Evolutionary conservation across 2,888 invertebrate species (phyloP), one percentile per base, ranked within the genome.

Genomic region (Aporophyla lueneburgensis): DNA sequence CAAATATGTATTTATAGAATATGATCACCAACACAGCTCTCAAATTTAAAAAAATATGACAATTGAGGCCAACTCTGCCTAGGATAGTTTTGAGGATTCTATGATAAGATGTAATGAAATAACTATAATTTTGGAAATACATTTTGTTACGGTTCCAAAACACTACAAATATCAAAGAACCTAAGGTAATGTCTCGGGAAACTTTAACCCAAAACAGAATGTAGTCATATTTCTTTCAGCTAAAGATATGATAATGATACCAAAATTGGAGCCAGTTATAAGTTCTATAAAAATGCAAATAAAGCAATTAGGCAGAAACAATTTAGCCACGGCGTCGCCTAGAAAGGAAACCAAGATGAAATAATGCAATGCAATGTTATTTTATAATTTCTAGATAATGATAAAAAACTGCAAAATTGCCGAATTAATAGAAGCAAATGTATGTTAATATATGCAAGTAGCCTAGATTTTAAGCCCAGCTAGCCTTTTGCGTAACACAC

Each of bases 371-470:
- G 53, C 53, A 53, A 70, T 70, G 10, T 19, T 54, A 27, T n/a
- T 54, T 43, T 27, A 71, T 71, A 54, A 71, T 54, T 71, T 43
- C 16, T 43, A 54, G 16, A 53, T 70, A 71, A 70, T 53, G 71
- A 14, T 19, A 54, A 54, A 54, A 54, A 72, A 54, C 53, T 71
- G 72, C 43, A 54, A 72, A n/a, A 71, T 54, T 40, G 40, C 16
- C 16, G 21, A 21, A 27, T 24, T 43, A 71, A 71, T 71, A 51
- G 9, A 24, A 71, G 71, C 51, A 70, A 70, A 40, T 71, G 51
- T 71, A 71, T 71, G 71, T 27, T 27, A 71, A 71, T 71, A 3
- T 43, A 54, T 71, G 53, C 71, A 54, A 40, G 51, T 40, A 49
- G 24, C 14, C 5, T n/a, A 24, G 19, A 19, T 63, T 24, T 24